phyloP scores from a whole-genome alignment of 2,888 invertebrate genomes.

The Orthonevra nobilis region DNA sequence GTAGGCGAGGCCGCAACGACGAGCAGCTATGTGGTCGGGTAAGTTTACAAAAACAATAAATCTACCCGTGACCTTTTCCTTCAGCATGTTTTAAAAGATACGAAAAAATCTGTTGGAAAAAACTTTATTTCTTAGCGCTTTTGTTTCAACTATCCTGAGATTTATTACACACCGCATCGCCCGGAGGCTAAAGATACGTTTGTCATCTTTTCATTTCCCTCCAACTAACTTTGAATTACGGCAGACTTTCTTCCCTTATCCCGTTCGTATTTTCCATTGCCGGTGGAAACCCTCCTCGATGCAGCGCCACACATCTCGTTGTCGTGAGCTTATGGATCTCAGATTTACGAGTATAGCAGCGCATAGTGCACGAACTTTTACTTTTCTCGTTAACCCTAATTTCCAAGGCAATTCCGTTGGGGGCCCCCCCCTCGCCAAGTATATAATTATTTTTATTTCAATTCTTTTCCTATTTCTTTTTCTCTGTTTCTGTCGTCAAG shows the following conservation, averaged over 20 bases:
- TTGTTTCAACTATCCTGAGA: too few species aligned
- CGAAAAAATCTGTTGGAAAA: too few species aligned
- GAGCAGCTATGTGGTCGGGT: slow-evolving; percentile 87
- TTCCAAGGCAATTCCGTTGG: slow-evolving; percentile 47
- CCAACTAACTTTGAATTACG: background rate
- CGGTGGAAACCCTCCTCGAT: slow-evolving; percentile 31
- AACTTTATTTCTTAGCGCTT: too few species aligned
- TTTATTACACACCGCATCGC: slow-evolving; percentile 21
- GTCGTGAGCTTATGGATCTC: slow-evolving; percentile 25
- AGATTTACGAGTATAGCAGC: slow-evolving; percentile 46
- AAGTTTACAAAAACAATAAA: slow-evolving; percentile 80
- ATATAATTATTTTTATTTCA: slow-evolving; percentile 56
- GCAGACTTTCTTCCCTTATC: slow-evolving; percentile 13
- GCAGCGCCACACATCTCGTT: slow-evolving; percentile 4
- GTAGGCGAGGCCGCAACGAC: slow-evolving; percentile 88
- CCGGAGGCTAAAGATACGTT: too few species aligned
- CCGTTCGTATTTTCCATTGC: background rate
- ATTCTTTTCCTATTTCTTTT: slow-evolving; percentile 13
- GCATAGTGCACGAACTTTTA: slow-evolving; percentile 60
- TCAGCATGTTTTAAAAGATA: too few species aligned
- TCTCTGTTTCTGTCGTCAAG: background rate
- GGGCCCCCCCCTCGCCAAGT: too few species aligned
- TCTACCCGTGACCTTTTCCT: too few species aligned
- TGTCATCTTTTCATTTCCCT: slow-evolving; percentile 11
- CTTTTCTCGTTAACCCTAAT: slow-evolving; percentile 67